A percentile compares a stretch with the other conserved stretches of the same genome.
phyloP scores from a whole-genome alignment of 2,888 invertebrate species.

The Onchidella celtica region DNA sequence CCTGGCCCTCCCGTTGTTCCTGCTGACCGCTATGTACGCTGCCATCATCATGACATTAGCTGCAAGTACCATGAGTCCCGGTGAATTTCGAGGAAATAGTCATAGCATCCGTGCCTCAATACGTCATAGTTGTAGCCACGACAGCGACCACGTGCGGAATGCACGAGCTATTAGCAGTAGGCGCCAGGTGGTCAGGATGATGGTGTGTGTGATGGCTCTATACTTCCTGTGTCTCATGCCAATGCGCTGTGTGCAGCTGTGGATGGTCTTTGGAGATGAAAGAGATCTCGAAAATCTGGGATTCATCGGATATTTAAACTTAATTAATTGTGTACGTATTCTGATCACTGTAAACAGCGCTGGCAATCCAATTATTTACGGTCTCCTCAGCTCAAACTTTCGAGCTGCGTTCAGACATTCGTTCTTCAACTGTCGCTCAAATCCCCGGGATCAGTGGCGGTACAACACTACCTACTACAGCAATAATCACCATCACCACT shows the following conservation, averaged over 20 bases:
- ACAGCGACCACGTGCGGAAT: conserved; percentile 38
- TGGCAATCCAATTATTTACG: conserved; percentile 94
- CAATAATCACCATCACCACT: not conserved
- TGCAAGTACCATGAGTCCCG: conserved; percentile 40
- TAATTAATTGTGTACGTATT: conserved; percentile 89
- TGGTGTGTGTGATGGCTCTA: conserved; percentile 82
- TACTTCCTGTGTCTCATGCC: conserved; percentile 95
- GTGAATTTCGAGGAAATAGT: not conserved
- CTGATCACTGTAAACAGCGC: conserved; percentile 94
- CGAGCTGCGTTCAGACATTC: conserved; percentile 81
- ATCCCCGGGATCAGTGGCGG: not conserved
- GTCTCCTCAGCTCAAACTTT: conserved; percentile 95
- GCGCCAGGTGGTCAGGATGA: conserved; percentile 67
- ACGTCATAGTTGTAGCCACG: not conserved
- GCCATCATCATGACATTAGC: conserved; percentile 57
- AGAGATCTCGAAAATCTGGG: conserved; percentile 86
- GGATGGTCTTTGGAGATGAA: conserved; percentile 90
- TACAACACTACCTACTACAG: not conserved
- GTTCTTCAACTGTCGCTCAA: conserved; percentile 11
- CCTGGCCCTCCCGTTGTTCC: conserved; percentile 58
- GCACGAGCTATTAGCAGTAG: conserved; percentile 48
- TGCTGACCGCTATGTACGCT: conserved; percentile 59
- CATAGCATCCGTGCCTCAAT: not conserved
- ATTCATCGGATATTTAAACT: conserved; percentile 89
- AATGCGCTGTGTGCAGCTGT: conserved; percentile 90